A percentile compares a stretch with the other conserved stretches of the same genome.
Evolutionary conservation across 2,888 invertebrate species (phyloP).

Genomic region (Sesia bembeciformis): DNA sequence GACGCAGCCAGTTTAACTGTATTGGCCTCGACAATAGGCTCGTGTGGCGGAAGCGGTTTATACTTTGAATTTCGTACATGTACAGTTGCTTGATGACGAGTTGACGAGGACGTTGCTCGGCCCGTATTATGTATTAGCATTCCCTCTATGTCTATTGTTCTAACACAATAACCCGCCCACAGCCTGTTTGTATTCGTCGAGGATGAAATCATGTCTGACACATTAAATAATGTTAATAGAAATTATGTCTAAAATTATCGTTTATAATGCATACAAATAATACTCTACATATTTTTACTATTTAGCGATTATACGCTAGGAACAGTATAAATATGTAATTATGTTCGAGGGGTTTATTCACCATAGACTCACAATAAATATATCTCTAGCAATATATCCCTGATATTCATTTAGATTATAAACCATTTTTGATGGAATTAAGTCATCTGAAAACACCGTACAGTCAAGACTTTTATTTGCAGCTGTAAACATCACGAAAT

Average conservation of each 20-base stretch:
- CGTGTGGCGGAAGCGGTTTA: conserved; percentile 6
- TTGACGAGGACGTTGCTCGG: conserved; percentile 15
- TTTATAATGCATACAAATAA: conserved; percentile 2
- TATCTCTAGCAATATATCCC: no score
- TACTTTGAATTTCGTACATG: conserved; percentile 4
- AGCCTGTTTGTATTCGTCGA: conserved; percentile 38
- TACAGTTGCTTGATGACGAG: conserved; percentile 2
- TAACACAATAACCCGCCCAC: conserved; percentile 52
- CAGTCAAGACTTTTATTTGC: no score
- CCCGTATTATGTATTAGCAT: conserved; percentile 42
- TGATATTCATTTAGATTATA: no score
- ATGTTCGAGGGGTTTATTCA: no score
- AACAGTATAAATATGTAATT: no score
- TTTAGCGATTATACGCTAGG: not conserved
- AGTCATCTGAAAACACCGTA: no score
- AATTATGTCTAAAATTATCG: conserved; percentile 20
- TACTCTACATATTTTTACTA: not conserved
- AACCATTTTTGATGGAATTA: no score
- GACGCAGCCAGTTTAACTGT: conserved; percentile 8
- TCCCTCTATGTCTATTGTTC: conserved; percentile 38
- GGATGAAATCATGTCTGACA: conserved; percentile 37
- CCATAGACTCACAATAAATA: no score
- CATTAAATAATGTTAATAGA: conserved; percentile 35
- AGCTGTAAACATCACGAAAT: no score
- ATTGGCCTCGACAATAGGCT: conserved; percentile 4